These are phyloP conservation scores for Nycticryphes semicollaris DNA, from an alignment of 2,113 vertebrate species.

Conservation along the genomic window DNA sequence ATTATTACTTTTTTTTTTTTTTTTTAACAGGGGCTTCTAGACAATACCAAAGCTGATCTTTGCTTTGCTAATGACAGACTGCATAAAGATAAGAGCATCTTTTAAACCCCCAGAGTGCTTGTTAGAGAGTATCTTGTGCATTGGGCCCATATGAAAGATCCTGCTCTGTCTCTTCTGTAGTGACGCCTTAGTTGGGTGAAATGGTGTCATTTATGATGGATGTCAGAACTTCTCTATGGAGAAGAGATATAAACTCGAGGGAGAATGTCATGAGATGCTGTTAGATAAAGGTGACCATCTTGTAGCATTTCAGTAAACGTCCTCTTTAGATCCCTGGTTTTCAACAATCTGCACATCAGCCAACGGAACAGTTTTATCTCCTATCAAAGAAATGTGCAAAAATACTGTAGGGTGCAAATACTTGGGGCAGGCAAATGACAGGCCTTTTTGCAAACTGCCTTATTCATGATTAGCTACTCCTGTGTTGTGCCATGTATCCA, in stretches of 20 bases:
- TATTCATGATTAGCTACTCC: background rate
- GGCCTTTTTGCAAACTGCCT: background rate
- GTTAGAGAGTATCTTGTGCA: background rate
- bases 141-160: background rate
- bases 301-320: background rate
- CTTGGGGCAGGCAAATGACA: background rate
- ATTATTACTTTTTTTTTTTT: background rate
- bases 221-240: background rate
- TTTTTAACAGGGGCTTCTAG: background rate
- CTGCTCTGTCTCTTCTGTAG: background rate
- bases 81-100: background rate
- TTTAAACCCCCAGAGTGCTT: background rate
- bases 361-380: background rate
- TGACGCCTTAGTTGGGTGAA: background rate
- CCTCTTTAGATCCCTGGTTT: background rate
- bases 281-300: background rate
- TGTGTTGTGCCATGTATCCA: background rate
- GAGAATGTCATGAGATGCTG: background rate
- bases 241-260: background rate
- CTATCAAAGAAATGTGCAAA: background rate
- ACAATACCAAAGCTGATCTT: background rate
- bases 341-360: background rate
- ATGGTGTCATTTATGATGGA: background rate
- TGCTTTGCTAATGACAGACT: background rate
- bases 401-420: background rate